Evolutionary conservation across 2,797 vertebrate genomes (phyloP), one percentile per base, ranked within the genome.

Genomic region (Xyrichtys novacula): DNA sequence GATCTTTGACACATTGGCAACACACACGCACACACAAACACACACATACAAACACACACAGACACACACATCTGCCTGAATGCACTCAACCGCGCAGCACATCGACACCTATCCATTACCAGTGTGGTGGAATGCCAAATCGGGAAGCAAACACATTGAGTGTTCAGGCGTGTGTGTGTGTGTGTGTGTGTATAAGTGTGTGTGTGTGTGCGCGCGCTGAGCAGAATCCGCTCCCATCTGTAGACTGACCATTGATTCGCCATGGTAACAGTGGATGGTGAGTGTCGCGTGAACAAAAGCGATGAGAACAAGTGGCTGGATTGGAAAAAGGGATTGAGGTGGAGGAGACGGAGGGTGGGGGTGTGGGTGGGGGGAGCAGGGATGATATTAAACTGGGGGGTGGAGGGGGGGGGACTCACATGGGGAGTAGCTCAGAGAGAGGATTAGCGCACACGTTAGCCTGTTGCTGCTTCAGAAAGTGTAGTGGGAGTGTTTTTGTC

Each of bases 201-300:
- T 60, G 31, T 19, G 19, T 42, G 39, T 28, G 74, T 10, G 63
- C 23, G 36, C 25, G 71, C 19, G 50, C 28, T 29, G 2, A 43
- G 32, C 73, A 65, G 68, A 90, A 87, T 81, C 76, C 74, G 56
- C 85, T 82, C 75, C 88, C 85, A 84, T 91, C 87, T 82, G 78
- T 78, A 85, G 71, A 84, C 84, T 80, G 80, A 85, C 86, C 89
- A 89, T 91, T 82, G 90, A 91, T 92, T 92, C 76, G 80, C 84
- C 88, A 91, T 92, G 86, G 89, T 87, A 90, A 91, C 91, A 38
- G 85, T 68, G 72, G 76, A 71, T 81, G 74, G 89, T 78, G 78
- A 85, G 78, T 87, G 86, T 87, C 31, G 53, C 78, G 76, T 75
- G 84, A 89, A 91, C 84, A 89, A 90, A 90, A 81, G 80, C 53